Evolutionary conservation across 2,888 invertebrate species (phyloP).

Genomic region (Eupithecia tripunctaria): DNA sequence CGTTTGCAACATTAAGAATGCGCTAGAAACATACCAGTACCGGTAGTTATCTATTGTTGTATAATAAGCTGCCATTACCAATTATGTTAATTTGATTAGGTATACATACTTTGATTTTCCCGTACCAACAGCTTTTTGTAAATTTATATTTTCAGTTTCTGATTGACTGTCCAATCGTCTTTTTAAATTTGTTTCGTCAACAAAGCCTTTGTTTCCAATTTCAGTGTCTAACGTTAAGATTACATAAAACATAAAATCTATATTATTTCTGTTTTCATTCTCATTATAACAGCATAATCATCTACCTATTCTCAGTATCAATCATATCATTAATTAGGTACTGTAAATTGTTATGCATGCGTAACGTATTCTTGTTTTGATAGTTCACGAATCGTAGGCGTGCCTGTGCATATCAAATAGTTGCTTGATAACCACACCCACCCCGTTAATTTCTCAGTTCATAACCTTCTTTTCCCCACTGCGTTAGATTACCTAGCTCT

Average conservation of each 20-base stretch:
- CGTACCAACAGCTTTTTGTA: background rate
- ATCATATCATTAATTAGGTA: too few species aligned
- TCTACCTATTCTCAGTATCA: too few species aligned
- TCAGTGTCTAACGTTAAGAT: background rate
- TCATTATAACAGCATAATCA: background rate
- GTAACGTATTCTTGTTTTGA: background rate
- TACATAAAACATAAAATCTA: background rate
- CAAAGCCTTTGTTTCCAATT: background rate
- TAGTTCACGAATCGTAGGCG: background rate
- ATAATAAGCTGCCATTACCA: background rate
- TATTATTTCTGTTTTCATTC: background rate
- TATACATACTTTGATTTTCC: background rate
- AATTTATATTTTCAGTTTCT: background rate
- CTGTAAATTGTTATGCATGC: background rate
- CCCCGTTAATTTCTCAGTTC: too few species aligned
- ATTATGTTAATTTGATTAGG: background rate
- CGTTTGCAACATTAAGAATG: background rate
- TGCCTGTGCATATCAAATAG: background rate
- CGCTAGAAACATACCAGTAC: background rate
- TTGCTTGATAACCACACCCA: background rate
- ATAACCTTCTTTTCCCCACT: background rate
- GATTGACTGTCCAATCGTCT: background rate
- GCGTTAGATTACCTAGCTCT: background rate
- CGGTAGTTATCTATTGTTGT: slow-evolving; percentile 11
- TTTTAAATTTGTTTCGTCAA: background rate